These are phyloP conservation scores for Onchidella celtica DNA, from an alignment of 2,888 invertebrate species.

Conservation along the genomic window DNA sequence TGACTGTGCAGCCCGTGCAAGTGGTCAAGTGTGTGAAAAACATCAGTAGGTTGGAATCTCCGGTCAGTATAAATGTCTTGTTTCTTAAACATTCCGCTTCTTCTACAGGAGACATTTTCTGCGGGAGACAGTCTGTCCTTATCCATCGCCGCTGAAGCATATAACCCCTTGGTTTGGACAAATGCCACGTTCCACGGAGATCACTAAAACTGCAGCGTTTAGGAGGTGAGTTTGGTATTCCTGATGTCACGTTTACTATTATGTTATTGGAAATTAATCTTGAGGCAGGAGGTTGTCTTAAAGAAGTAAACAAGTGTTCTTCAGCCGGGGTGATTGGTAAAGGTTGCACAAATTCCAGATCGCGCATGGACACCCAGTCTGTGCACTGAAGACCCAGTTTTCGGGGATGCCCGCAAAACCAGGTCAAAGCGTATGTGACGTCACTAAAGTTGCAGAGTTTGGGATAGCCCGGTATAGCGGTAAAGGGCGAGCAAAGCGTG, in stretches of 20 bases:
- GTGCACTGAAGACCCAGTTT: neutral
- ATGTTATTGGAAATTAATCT: neutral
- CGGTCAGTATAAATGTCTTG: neutral
- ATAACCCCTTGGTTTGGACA: neutral
- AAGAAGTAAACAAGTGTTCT: neutral
- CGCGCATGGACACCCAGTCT: slow-evolving; percentile 14
- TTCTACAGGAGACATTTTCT: neutral
- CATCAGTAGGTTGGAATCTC: slow-evolving; percentile 15
- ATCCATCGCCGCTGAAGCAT: slow-evolving; percentile 2
- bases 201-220: neutral
- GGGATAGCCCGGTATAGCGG: slow-evolving; percentile 23
- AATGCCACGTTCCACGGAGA: neutral
- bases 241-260: neutral
- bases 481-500: slow-evolving; percentile 19
- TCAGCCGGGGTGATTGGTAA: slow-evolving; percentile 5
- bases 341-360: slow-evolving; percentile 9
- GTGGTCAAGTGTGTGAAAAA: neutral
- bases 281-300: neutral
- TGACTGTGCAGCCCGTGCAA: neutral
- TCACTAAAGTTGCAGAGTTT: slow-evolving; percentile 11
- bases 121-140: neutral
- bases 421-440: neutral
- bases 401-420: slow-evolving; percentile 27
- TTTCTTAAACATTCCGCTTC: slow-evolving; percentile 6
- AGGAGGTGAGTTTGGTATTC: neutral